Evolutionary conservation across 2,113 vertebrate genomes (phyloP).

Genomic region (Psophia crepitans): DNA sequence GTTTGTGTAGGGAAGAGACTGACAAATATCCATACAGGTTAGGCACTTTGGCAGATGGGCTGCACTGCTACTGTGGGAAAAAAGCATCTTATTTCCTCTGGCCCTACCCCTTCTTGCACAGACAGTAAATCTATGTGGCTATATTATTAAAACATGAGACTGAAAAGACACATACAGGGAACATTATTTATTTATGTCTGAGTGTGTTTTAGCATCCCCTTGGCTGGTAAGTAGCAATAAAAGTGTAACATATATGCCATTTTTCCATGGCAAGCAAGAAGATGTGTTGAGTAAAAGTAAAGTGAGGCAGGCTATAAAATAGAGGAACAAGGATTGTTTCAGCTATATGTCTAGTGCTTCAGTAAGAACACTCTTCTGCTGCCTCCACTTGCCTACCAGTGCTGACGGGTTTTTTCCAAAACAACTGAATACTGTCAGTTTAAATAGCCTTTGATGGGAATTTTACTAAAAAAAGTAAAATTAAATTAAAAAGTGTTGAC

Average conservation of each 20-base stretch:
- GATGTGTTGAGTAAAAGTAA: neutral
- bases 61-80: neutral
- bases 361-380: neutral
- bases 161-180: neutral
- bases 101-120: neutral
- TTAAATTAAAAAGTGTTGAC: neutral
- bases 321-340: neutral
- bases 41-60: neutral
- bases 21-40: neutral
- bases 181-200: neutral
- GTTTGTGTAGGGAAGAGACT: neutral
- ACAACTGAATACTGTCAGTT: neutral
- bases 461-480: neutral
- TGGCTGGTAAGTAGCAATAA: neutral
- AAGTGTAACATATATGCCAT: neutral
- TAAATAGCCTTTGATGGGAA: neutral
- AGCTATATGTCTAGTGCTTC: neutral
- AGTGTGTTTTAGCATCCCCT: neutral
- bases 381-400: neutral
- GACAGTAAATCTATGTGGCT: neutral
- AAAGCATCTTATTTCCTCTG: neutral
- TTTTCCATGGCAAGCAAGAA: neutral
- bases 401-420: neutral
- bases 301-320: neutral
- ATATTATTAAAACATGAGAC: neutral